phyloP scores from a whole-genome alignment of 2,888 invertebrate genomes.

The Cyclophora albipunctata region DNA sequence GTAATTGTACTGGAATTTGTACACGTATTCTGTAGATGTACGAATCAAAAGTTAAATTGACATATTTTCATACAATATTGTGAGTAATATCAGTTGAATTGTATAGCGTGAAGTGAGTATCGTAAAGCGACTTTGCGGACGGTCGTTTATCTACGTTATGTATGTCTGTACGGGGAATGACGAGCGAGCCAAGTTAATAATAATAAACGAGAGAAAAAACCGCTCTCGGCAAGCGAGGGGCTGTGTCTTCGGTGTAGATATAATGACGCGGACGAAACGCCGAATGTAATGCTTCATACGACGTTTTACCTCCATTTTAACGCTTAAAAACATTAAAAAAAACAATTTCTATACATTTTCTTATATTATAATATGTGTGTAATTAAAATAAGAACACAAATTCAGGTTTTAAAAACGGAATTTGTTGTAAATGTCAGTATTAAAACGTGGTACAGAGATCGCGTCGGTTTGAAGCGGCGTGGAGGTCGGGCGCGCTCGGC shows the following conservation, averaged over 20 bases:
- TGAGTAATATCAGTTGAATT: too few species aligned
- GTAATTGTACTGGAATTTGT: neutral
- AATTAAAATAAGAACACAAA: too few species aligned
- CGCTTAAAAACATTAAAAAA: slow-evolving; percentile 1
- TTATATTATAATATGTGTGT: too few species aligned
- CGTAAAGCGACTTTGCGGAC: too few species aligned
- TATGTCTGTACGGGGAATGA: slow-evolving; percentile 20
- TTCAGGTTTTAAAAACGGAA: too few species aligned
- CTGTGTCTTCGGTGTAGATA: slow-evolving; percentile 63
- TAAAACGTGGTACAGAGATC: too few species aligned
- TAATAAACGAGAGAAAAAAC: slow-evolving; percentile 70
- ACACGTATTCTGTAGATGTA: neutral
- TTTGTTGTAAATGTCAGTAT: too few species aligned
- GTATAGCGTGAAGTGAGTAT: too few species aligned
- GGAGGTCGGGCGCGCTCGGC: slow-evolving; percentile 49
- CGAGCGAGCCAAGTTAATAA: slow-evolving; percentile 59
- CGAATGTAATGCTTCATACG: slow-evolving; percentile 27
- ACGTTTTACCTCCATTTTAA: slow-evolving; percentile 24
- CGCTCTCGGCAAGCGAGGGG: slow-evolving; percentile 51
- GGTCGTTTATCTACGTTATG: slow-evolving; percentile 10
- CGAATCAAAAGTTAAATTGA: too few species aligned
- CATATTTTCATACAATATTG: too few species aligned
- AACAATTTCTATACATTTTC: too few species aligned
- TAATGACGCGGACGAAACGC: slow-evolving; percentile 34
- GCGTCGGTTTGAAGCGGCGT: slow-evolving; percentile 33